These are phyloP conservation scores for Conistra vaccinii DNA, from an alignment of 2,888 invertebrate species.

Conservation along the genomic window DNA sequence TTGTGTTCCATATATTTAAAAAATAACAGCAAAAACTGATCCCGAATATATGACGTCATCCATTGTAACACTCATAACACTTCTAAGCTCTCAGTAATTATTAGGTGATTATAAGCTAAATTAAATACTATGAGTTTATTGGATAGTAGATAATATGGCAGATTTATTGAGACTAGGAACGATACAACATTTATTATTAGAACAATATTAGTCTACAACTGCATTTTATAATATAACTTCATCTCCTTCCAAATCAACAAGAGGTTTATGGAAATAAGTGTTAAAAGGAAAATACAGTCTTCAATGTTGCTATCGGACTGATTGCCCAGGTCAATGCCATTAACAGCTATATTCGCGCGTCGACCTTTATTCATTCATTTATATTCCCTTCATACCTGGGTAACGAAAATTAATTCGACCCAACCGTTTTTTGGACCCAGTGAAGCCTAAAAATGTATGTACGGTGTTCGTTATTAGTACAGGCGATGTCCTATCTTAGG, in stretches of 20 bases:
- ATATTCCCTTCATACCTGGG: slow-evolving; percentile 41
- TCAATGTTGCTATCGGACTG: not conserved
- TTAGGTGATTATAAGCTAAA: not conserved
- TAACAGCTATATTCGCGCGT: slow-evolving; percentile 17
- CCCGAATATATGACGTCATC: not conserved
- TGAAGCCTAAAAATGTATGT: slow-evolving; percentile 49
- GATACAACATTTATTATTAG: too few species aligned
- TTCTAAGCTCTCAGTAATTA: not conserved
- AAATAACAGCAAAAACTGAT: not conserved
- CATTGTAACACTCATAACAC: not conserved
- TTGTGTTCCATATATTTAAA: not conserved
- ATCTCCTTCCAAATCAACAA: not conserved
- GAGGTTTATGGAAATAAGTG: not conserved
- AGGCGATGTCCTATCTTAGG: slow-evolving; percentile 30
- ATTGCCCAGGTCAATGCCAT: not conserved
- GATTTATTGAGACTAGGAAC: too few species aligned
- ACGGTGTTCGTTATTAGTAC: slow-evolving; percentile 45
- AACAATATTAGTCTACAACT: not conserved
- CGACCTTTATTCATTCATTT: slow-evolving; percentile 32
- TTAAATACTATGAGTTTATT: not conserved
- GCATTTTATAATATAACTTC: not conserved
- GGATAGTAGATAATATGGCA: not conserved
- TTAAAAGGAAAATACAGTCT: not conserved
- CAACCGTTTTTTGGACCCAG: slow-evolving; percentile 48
- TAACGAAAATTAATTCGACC: slow-evolving; percentile 58